Conservation (phyloP, 2,888 invertebrate genomes). For the Seira musarum region DNA sequence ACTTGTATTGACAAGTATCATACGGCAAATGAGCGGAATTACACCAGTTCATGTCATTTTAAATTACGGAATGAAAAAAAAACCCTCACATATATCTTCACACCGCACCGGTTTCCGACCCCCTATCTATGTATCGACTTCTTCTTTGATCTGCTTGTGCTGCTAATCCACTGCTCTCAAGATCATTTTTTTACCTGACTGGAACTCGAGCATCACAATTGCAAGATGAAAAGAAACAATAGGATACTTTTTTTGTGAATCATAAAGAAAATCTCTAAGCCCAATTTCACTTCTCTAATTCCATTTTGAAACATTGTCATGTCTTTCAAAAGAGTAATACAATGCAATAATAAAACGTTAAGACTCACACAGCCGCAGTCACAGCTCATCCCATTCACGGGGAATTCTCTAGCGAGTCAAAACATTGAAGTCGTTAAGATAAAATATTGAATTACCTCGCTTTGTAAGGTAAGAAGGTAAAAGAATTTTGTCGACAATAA, state of each 20-base stretch:
- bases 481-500: slow-evolving; percentile 38
- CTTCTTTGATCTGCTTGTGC: not conserved
- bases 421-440: slow-evolving; percentile 23
- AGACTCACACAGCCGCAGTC: no score
- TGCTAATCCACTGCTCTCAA: not conserved
- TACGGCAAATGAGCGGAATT: slow-evolving; percentile 61
- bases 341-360: not conserved
- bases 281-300: not conserved
- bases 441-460: slow-evolving; percentile 27
- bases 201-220: not conserved
- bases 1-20: slow-evolving; percentile 60
- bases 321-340: not conserved
- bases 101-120: slow-evolving; percentile 63
- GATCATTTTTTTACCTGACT: not conserved
- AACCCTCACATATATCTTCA: slow-evolving; percentile 51
- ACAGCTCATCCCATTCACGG: not conserved
- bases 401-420: not conserved
- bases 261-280: not conserved
- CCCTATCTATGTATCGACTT: slow-evolving; percentile 50
- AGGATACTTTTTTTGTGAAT: not conserved
- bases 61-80: slow-evolving; percentile 56
- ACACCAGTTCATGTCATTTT: slow-evolving; percentile 63
- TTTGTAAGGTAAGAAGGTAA: slow-evolving; percentile 2
- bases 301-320: not conserved
- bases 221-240: not conserved